phyloP scores from a whole-genome alignment of 37 sponge, comb jelly and placozoan species.

The Bolinopsis microptera region DNA sequence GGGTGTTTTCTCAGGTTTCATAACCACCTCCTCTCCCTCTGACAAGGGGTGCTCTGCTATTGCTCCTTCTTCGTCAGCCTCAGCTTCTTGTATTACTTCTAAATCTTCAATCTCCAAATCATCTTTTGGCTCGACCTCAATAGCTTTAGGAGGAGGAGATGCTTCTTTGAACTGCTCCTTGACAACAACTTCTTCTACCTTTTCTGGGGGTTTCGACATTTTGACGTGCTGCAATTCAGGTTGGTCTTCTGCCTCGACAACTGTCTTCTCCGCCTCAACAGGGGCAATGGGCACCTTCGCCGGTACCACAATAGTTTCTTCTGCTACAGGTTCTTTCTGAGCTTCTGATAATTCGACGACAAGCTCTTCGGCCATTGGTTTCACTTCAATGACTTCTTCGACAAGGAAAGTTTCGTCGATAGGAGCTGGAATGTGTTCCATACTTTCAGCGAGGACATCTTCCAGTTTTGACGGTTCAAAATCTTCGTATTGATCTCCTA shows the following conservation, averaged over 20 bases:
- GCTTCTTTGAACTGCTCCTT: neutral
- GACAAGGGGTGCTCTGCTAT: constrained; percentile 2
- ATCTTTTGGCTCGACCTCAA: neutral
- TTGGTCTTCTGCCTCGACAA: neutral
- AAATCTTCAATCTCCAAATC: neutral
- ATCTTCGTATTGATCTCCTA: neutral
- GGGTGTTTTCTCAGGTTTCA: constrained; percentile 45
- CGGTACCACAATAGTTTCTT: neutral
- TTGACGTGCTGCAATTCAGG: neutral
- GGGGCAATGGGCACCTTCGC: neutral
- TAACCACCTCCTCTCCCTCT: constrained; percentile 27
- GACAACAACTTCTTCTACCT: neutral
- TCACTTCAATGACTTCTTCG: neutral
- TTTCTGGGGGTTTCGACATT: neutral
- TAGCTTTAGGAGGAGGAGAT: neutral
- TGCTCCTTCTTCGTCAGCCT: neutral
- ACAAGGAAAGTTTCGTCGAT: neutral
- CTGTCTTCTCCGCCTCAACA: neutral
- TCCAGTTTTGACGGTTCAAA: neutral
- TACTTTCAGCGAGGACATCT: neutral
- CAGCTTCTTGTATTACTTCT: neutral
- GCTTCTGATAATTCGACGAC: neutral
- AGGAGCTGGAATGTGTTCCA: neutral
- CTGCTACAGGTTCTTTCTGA: neutral
- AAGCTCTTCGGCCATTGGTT: neutral